phyloP scores from a whole-genome alignment of 1,140 invertebrate genomes.

The Drosophila baimaii region DNA sequence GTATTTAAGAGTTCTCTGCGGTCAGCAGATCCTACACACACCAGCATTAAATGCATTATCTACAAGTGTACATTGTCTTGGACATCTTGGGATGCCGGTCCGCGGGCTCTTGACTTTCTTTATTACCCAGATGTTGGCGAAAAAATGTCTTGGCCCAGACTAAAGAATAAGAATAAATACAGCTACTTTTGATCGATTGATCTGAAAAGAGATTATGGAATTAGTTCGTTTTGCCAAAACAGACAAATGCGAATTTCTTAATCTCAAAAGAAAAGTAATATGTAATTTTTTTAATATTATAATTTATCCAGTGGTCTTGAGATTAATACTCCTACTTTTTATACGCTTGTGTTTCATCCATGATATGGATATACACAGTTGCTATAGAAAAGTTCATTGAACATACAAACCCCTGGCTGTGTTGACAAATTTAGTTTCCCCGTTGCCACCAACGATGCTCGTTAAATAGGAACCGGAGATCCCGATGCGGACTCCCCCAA shows the following conservation, averaged over 20 bases:
- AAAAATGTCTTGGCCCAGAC: conserved; percentile 12
- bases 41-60: neutral
- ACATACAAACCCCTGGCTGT: neutral
- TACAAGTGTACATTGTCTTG: conserved; percentile 3
- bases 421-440: conserved; percentile 26
- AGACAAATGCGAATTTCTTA: neutral
- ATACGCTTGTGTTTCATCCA: neutral
- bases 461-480: conserved; percentile 1
- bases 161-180: neutral
- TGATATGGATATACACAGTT: neutral
- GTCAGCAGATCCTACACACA: neutral
- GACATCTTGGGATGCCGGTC: neutral
- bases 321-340: neutral
- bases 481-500: conserved; percentile 31
- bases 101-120: conserved; percentile 40
- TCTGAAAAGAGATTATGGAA: neutral
- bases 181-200: neutral
- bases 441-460: conserved; percentile 15
- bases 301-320: neutral
- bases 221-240: neutral
- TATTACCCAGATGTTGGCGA: conserved; percentile 58
- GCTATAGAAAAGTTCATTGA: conserved; percentile 53
- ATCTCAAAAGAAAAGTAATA: too few relatives aligned
- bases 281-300: too few relatives aligned
- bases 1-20: neutral